phyloP scores from a whole-genome alignment of 2,888 invertebrate genomes.

The Erebia epiphron region DNA sequence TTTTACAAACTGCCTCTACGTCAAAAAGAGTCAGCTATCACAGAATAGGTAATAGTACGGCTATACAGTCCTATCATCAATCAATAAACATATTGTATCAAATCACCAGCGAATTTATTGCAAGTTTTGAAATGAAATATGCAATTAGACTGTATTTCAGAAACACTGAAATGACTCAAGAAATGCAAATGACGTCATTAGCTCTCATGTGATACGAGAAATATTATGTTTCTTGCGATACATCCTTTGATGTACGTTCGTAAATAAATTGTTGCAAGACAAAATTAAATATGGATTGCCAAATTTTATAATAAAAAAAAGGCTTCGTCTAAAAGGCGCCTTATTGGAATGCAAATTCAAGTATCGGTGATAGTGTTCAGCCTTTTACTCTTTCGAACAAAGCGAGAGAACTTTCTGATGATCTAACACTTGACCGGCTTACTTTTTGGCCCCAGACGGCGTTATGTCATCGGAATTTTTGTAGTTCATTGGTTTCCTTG shows the following conservation, averaged over 20 bases:
- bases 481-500: conserved; percentile 25
- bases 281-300: background rate
- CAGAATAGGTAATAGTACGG: no score
- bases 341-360: conserved; percentile 21
- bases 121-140: background rate
- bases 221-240: no score
- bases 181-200: background rate
- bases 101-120: background rate
- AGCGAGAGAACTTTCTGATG: conserved; percentile 24
- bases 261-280: background rate
- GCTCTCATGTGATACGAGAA: no score
- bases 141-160: no score
- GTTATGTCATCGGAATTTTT: conserved; percentile 27
- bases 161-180: background rate
- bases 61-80: background rate
- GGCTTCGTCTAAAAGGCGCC: background rate
- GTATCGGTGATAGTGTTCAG: conserved; percentile 12
- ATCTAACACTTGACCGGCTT: conserved; percentile 23
- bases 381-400: conserved; percentile 21
- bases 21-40: no score
- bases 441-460: conserved; percentile 21
- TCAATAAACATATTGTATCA: background rate
- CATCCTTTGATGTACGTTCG: no score
- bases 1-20: background rate
- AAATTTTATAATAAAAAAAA: background rate